phyloP scores from a whole-genome alignment of 30 jellyfish, hydroid and myxozoan species.

The Mastigias papua region DNA sequence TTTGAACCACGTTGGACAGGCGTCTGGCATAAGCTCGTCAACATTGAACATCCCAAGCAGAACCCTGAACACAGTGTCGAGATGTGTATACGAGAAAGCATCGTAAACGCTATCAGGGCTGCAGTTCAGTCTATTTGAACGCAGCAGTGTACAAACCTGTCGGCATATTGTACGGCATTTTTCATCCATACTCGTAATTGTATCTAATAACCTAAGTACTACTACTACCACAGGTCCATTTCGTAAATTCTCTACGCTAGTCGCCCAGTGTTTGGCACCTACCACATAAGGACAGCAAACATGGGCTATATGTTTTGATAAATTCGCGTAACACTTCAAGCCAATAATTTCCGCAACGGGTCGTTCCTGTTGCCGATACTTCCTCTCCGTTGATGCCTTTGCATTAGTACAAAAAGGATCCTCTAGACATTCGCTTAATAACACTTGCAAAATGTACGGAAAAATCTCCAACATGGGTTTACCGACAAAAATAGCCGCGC shows the following conservation, averaged over 20 bases:
- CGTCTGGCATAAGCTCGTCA: conserved; percentile 63
- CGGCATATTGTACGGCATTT: conserved; percentile 21
- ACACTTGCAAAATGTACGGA: conserved; percentile 19
- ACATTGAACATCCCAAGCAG: conserved; percentile 59
- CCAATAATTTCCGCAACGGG: conserved; percentile 64
- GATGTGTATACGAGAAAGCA: conserved; percentile 43
- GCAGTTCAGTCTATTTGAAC: conserved; percentile 31
- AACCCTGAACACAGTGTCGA: conserved; percentile 65
- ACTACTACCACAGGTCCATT: conserved; percentile 69
- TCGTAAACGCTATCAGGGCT: conserved; percentile 58
- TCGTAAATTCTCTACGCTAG: conserved; percentile 3
- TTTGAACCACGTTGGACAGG: conserved; percentile 58
- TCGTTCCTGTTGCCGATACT: conserved; percentile 44
- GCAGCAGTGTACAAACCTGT: conserved; percentile 1
- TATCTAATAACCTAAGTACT: conserved; percentile 17
- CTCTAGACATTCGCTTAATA: conserved; percentile 50
- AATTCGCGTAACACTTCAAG: conserved; percentile 13
- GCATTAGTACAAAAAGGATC: conserved; percentile 48
- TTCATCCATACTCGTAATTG: conserved; percentile 13
- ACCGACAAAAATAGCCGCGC: conserved; percentile 45
- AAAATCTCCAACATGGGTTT: conserved; percentile 56
- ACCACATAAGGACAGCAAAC: conserved; percentile 44
- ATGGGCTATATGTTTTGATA: conserved; percentile 50
- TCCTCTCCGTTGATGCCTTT: conserved; percentile 25
- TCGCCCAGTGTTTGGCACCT: conserved; percentile 54